Percentiles rank a stretch among this genome's conserved stretches.
phyloP scores from a whole-genome alignment of 2,888 invertebrate genomes.

The Scaptomyza reducta region DNA sequence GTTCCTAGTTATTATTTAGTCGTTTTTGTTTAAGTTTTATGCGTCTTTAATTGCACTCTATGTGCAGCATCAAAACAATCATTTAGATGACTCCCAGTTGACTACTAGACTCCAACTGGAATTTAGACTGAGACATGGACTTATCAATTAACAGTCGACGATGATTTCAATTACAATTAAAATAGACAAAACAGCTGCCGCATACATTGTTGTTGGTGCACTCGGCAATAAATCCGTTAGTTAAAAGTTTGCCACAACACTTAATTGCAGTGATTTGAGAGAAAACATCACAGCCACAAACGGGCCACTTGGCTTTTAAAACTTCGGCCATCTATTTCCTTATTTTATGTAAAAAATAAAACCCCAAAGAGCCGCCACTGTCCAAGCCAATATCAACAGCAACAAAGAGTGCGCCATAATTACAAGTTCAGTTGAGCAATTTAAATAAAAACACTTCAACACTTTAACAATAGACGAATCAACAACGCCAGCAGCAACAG shows the following conservation, averaged over 20 bases:
- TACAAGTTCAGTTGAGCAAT: slow-evolving; percentile 77
- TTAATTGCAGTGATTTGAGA: slow-evolving; percentile 70
- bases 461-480: slow-evolving; percentile 71
- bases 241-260: slow-evolving; percentile 67
- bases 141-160: slow-evolving; percentile 67
- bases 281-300: slow-evolving; percentile 48
- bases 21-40: slow-evolving; percentile 44
- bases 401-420: slow-evolving; percentile 61
- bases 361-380: slow-evolving; percentile 36
- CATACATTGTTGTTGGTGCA: slow-evolving; percentile 31
- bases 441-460: slow-evolving; percentile 79
- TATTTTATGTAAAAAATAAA: slow-evolving; percentile 51
- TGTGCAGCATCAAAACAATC: slow-evolving; percentile 56
- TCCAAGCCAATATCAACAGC: slow-evolving; percentile 32
- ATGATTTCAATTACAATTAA: slow-evolving; percentile 73
- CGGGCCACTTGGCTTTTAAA: slow-evolving; percentile 58
- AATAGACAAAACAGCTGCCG: slow-evolving; percentile 58
- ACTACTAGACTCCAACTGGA: slow-evolving; percentile 2
- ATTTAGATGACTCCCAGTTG: slow-evolving; percentile 37
- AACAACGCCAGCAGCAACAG: slow-evolving; percentile 33
- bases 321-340: slow-evolving; percentile 54
- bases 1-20: slow-evolving; percentile 46
- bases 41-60: slow-evolving; percentile 69
- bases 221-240: slow-evolving; percentile 72
- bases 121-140: slow-evolving; percentile 31